phyloP scores from a whole-genome alignment of 1,140 invertebrate species.

The Drosophila nigrodunni region DNA sequence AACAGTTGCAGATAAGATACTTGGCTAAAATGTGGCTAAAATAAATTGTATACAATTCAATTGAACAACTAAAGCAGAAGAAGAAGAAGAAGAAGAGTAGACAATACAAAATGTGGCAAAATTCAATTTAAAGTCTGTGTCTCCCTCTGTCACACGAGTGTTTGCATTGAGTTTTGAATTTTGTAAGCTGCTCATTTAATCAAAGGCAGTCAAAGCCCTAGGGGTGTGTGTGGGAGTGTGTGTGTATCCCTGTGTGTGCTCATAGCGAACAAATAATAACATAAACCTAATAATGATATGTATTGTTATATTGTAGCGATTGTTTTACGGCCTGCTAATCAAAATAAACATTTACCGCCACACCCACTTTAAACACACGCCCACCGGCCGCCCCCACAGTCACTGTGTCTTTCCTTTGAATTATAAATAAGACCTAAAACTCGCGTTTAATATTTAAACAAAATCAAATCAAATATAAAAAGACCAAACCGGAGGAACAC shows the following conservation, averaged over 20 bases:
- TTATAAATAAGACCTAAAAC: constrained; percentile 81
- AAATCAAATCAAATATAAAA: constrained; percentile 78
- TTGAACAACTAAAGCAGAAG: too few species aligned
- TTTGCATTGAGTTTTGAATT: constrained; percentile 51
- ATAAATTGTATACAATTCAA: too few species aligned
- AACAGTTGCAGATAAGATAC: too few species aligned
- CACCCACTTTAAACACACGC: too few species aligned
- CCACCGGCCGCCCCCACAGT: constrained; percentile 9
- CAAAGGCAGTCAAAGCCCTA: constrained; percentile 29
- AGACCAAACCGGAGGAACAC: constrained; percentile 34
- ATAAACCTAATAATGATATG: constrained; percentile 68
- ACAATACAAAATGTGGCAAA: constrained; percentile 15
- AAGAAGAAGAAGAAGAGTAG: too few species aligned
- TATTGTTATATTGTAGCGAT: constrained; percentile 73
- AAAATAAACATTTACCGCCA: constrained; percentile 59
- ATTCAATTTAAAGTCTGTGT: constrained; percentile 22
- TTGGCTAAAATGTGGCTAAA: too few species aligned
- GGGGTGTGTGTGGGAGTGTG: constrained; percentile 28
- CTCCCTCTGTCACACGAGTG: constrained; percentile 7
- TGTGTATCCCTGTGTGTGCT: constrained; percentile 60
- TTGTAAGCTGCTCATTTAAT: constrained; percentile 67
- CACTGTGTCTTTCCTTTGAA: constrained; percentile 46
- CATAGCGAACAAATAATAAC: constrained; percentile 71
- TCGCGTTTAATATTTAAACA: constrained; percentile 83
- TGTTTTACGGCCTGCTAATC: constrained; percentile 79